Percentiles rank a stretch among this genome's conserved stretches.
Evolutionary conservation across 1,140 invertebrate genomes (phyloP).

Genomic region (Contarinia nasturtii): DNA sequence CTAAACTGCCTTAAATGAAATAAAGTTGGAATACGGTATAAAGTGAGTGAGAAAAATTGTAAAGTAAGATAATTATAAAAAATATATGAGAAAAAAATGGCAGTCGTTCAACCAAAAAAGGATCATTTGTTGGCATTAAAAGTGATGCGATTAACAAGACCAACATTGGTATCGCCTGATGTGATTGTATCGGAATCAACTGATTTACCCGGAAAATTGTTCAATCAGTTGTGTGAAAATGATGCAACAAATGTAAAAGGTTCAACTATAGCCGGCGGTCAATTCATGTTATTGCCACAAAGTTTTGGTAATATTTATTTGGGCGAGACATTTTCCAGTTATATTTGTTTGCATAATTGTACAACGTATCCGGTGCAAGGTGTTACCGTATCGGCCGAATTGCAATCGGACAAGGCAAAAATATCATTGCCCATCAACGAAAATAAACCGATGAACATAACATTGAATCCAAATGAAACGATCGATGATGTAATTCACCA

Average conservation of each 20-base stretch:
- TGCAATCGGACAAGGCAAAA: slow-evolving; percentile 79
- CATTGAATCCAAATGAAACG: slow-evolving; percentile 63
- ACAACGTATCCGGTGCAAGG: slow-evolving; percentile 63
- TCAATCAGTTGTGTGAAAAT: slow-evolving; percentile 54
- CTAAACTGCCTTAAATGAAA: no score
- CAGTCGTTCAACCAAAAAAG: neutral
- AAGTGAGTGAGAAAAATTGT: no score
- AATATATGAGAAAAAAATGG: no score
- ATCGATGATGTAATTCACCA: slow-evolving; percentile 91
- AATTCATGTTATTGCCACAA: slow-evolving; percentile 82
- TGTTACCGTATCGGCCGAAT: slow-evolving; percentile 61
- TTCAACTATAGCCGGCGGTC: slow-evolving; percentile 61
- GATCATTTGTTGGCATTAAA: slow-evolving; percentile 1
- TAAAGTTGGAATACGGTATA: no score
- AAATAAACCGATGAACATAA: slow-evolving; percentile 35
- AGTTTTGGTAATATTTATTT: slow-evolving; percentile 73
- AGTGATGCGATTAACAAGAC: slow-evolving; percentile 85
- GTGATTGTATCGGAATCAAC: slow-evolving; percentile 64
- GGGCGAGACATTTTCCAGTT: slow-evolving; percentile 95
- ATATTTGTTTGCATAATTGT: slow-evolving; percentile 92
- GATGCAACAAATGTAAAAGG: slow-evolving; percentile 59
- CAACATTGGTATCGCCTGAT: slow-evolving; percentile 58
- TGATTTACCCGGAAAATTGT: slow-evolving; percentile 62
- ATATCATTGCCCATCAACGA: slow-evolving; percentile 50
- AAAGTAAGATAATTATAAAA: no score